Evolutionary conservation across 2,113 vertebrate species (phyloP).

Genomic region (Erpornis zantholeuca): DNA sequence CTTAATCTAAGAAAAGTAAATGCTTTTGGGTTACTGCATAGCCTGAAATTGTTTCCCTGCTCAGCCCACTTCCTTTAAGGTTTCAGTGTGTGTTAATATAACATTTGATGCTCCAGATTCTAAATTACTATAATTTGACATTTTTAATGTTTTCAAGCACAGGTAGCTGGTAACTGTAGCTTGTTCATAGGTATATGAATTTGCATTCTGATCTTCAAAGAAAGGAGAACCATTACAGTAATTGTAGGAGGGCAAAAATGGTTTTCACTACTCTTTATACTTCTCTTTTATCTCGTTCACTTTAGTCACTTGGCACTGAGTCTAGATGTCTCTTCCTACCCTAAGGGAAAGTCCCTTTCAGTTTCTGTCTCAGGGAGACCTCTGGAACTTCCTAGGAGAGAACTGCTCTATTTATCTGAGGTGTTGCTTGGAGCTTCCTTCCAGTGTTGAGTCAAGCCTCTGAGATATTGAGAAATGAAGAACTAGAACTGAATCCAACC

Average conservation of each 20-base stretch:
- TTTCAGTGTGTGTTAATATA: not conserved
- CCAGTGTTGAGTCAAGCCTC: not conserved
- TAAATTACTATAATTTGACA: not conserved
- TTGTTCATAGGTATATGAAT: not conserved
- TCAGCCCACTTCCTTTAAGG: not conserved
- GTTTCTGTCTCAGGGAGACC: not conserved
- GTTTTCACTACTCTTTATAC: not conserved
- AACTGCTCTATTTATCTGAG: not conserved
- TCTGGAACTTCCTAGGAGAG: not conserved
- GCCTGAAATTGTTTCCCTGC: not conserved
- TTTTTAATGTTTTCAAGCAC: not conserved
- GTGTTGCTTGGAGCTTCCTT: not conserved
- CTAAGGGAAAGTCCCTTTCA: not conserved
- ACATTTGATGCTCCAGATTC: not conserved
- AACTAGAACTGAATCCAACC: not conserved
- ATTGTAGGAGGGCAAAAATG: not conserved
- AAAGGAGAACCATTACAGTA: not conserved
- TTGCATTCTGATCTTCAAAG: not conserved
- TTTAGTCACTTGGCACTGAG: not conserved
- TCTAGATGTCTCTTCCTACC: not conserved
- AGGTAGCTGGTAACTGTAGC: not conserved
- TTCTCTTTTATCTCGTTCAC: not conserved
- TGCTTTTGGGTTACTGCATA: not conserved
- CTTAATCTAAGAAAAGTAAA: not conserved
- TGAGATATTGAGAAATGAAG: not conserved